phyloP scores from a whole-genome alignment of 92 coral and sea anemone genomes.

The Palythoa grandiflora region DNA sequence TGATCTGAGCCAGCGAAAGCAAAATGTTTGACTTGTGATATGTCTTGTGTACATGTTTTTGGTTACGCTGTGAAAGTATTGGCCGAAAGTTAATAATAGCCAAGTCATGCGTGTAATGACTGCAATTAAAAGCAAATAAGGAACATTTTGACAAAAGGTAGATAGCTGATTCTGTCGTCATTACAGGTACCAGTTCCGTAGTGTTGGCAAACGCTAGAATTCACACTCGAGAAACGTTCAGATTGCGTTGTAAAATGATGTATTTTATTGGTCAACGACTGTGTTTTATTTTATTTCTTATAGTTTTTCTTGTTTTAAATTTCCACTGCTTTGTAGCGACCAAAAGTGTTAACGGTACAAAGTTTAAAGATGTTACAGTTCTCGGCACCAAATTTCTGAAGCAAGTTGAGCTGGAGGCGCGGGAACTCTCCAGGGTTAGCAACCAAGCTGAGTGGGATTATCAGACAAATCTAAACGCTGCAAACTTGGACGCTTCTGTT shows the following conservation, averaged over 20 bases:
- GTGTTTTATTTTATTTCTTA: not conserved
- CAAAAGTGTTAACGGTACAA: slow-evolving; percentile 15
- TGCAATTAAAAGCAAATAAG: slow-evolving; percentile 6
- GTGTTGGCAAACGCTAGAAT: not conserved
- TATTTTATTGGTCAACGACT: slow-evolving; percentile 1
- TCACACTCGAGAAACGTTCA: not conserved
- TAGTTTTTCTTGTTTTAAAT: slow-evolving; percentile 9
- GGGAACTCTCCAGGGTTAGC: slow-evolving; percentile 55
- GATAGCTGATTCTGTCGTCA: slow-evolving; percentile 14
- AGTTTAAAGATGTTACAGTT: slow-evolving; percentile 65
- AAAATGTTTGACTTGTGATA: not conserved
- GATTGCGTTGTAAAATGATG: not conserved
- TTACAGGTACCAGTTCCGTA: slow-evolving; percentile 24
- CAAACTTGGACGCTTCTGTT: slow-evolving; percentile 73
- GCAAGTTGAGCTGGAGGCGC: slow-evolving; percentile 70
- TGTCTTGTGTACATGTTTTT: not conserved
- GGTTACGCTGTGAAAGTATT: not conserved
- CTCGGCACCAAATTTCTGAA: slow-evolving; percentile 74
- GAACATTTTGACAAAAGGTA: slow-evolving; percentile 2
- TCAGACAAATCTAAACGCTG: slow-evolving; percentile 74
- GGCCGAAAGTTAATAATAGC: not conserved
- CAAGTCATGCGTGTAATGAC: not conserved
- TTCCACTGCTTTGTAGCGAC: not conserved
- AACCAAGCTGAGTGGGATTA: slow-evolving; percentile 82
- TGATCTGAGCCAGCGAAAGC: not conserved